phyloP scores from a whole-genome alignment of 2,113 vertebrate genomes.

The Poeciliopsis occidentalis region DNA sequence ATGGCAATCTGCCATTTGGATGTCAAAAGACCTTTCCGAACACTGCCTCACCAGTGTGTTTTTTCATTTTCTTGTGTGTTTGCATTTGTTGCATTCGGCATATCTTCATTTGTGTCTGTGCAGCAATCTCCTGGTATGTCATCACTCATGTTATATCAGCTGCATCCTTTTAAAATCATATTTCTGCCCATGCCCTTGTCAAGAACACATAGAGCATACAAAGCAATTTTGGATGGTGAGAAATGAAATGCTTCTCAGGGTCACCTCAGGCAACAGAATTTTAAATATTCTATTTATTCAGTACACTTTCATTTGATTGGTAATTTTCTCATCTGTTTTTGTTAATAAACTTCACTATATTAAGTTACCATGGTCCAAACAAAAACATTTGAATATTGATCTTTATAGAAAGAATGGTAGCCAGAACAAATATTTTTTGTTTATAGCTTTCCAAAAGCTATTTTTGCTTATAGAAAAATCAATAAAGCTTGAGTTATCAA shows the following conservation, averaged over 20 bases:
- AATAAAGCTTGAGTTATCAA: conserved; percentile 90
- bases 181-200: conserved; percentile 32
- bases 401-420: conserved; percentile 28
- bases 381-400: conserved; percentile 50
- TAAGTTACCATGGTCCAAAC: conserved; percentile 7
- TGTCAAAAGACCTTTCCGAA: conserved; percentile 53
- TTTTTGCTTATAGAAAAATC: conserved; percentile 94
- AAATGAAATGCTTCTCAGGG: conserved; percentile 25
- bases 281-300: conserved; percentile 3
- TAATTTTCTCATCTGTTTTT: background rate
- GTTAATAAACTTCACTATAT: background rate
- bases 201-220: conserved; percentile 36
- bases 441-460: conserved; percentile 74
- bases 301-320: background rate
- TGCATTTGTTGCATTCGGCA: conserved; percentile 44
- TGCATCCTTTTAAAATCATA: conserved; percentile 44
- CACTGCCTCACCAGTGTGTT: conserved; percentile 22
- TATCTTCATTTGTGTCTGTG: conserved; percentile 52
- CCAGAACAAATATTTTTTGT: conserved; percentile 64
- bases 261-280: conserved; percentile 15
- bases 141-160: conserved; percentile 52
- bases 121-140: conserved; percentile 40
- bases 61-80: conserved; percentile 2
- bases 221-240: conserved; percentile 23
- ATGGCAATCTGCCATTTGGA: conserved; percentile 79